Conservation (phyloP, 2,888 invertebrate genomes). For the Mantis religiosa region DNA sequence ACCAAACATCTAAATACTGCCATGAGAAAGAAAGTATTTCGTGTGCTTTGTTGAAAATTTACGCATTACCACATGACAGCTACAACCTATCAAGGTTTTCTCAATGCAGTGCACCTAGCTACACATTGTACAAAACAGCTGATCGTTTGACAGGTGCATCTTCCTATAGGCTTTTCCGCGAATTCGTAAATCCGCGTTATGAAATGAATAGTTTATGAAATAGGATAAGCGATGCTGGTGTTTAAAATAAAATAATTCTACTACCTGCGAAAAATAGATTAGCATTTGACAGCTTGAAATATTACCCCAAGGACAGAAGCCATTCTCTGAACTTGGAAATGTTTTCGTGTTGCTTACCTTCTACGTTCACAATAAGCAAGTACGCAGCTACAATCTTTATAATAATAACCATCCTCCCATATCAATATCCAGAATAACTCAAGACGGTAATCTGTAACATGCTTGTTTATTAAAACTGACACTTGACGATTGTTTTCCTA, state of each 20-base stretch:
- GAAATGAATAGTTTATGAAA: not conserved
- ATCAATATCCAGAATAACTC: constrained; percentile 15
- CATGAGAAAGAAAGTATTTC: no score
- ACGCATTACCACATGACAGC: no score
- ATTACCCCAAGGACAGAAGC: not conserved
- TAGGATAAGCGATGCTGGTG: no score
- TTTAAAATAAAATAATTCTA: not conserved
- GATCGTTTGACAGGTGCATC: not conserved
- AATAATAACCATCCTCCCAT: constrained; percentile 34
- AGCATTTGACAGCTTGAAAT: not conserved
- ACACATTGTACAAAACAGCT: not conserved
- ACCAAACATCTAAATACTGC: no score
- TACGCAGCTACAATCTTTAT: constrained; percentile 31
- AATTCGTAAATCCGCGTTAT: not conserved
- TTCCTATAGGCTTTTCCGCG: not conserved
- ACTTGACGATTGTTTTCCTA: constrained; percentile 1
- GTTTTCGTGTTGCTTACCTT: constrained; percentile 25
- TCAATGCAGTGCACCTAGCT: not conserved
- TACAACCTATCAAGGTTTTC: no score
- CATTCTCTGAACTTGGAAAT: not conserved
- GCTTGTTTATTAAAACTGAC: constrained; percentile 15
- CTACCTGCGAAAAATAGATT: not conserved
- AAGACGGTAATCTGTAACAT: constrained; percentile 8
- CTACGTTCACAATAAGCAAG: constrained; percentile 30
- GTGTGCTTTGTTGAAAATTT: no score